phyloP scores from a whole-genome alignment of 1,140 invertebrate species.

The Heliconius congener region DNA sequence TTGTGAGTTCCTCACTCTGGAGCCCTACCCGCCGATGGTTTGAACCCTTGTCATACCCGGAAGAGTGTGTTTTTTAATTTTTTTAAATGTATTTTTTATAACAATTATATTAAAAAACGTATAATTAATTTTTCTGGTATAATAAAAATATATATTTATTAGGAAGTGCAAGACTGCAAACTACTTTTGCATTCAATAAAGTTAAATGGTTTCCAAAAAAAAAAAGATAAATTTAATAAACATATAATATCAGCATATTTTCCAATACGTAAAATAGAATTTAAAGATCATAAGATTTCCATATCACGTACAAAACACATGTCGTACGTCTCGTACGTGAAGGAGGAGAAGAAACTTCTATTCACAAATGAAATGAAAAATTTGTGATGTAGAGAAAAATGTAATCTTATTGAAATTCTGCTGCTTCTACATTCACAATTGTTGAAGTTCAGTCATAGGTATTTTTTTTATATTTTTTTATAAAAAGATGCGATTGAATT shows the following conservation, averaged over 20 bases:
- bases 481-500: too few species aligned
- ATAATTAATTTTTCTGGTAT: too few species aligned
- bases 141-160: too few species aligned
- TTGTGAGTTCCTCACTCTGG: too few species aligned
- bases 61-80: too few species aligned
- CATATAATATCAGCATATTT: neutral
- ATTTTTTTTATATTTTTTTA: neutral
- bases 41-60: too few species aligned
- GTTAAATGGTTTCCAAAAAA: too few species aligned
- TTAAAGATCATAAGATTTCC: neutral
- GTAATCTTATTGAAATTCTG: neutral
- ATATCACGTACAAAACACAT: neutral
- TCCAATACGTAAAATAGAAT: neutral
- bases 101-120: too few species aligned
- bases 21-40: too few species aligned
- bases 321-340: constrained; percentile 1
- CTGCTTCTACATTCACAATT: neutral
- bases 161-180: too few species aligned
- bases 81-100: too few species aligned
- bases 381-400: neutral
- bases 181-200: neutral
- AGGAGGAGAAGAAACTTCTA: neutral
- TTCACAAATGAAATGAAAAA: constrained; percentile 1
- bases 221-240: neutral
- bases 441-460: neutral